Evolutionary conservation across 1,140 invertebrate genomes (phyloP).

Genomic region (Lethrus apterus): DNA sequence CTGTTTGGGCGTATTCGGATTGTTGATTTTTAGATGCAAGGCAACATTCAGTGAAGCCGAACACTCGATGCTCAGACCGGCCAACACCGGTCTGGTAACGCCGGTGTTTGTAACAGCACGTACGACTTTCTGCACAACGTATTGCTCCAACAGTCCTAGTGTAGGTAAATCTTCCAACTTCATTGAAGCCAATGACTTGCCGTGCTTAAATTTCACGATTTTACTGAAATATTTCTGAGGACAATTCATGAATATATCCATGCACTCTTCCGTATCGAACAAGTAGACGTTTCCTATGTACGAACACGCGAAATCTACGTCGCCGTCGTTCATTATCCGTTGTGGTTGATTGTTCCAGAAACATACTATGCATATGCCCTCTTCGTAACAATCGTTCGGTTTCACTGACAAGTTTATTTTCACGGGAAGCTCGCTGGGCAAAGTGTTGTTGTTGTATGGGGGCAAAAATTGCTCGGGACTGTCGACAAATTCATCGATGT

Average conservation of each 20-base stretch:
- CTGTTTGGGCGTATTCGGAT: constrained; percentile 32
- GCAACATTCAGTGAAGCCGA: constrained; percentile 48
- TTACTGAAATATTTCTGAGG: constrained; percentile 40
- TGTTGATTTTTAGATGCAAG: constrained; percentile 48
- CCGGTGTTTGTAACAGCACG: constrained; percentile 44
- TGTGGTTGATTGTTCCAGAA: constrained; percentile 46
- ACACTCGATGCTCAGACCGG: constrained; percentile 42
- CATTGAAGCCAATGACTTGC: constrained; percentile 37
- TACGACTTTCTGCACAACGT: constrained; percentile 44
- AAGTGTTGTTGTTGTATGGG: constrained; percentile 27
- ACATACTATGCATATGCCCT: constrained; percentile 51
- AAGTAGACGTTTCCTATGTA: constrained; percentile 45
- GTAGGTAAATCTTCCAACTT: constrained; percentile 43
- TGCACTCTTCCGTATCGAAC: constrained; percentile 46
- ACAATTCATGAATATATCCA: constrained; percentile 43
- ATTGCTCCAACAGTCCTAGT: constrained; percentile 51
- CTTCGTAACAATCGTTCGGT: constrained; percentile 39
- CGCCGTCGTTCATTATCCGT: constrained; percentile 42
- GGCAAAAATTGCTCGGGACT: constrained; percentile 40
- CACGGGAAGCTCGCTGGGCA: constrained; percentile 46
- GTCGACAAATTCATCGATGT: constrained; percentile 42
- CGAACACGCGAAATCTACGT: constrained; percentile 36
- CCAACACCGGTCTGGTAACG: constrained; percentile 48
- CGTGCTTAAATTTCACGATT: constrained; percentile 40
- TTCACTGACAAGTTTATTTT: constrained; percentile 38